These are phyloP conservation scores for Esperia sulphurella DNA, from an alignment of 2,888 invertebrate genomes.

Conservation along the genomic window DNA sequence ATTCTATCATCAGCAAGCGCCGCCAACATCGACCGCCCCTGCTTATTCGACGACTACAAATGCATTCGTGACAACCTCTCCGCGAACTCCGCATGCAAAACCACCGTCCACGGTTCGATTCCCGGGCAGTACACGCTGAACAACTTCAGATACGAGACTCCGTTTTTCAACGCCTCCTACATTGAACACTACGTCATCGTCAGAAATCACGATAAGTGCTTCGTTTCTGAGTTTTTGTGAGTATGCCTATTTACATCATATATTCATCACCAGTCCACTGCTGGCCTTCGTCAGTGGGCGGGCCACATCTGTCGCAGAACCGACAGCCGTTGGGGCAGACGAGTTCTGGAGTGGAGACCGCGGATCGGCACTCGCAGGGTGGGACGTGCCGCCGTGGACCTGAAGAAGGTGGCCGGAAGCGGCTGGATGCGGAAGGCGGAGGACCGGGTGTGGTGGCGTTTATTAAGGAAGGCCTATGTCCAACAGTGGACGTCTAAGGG, in stretches of 20 bases:
- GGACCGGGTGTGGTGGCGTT: too few relatives aligned
- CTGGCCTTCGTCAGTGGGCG: too few relatives aligned
- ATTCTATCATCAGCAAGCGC: background rate
- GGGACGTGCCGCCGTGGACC: too few relatives aligned
- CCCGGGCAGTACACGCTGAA: slow-evolving; percentile 27
- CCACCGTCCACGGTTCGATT: slow-evolving; percentile 25
- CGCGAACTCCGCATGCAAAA: slow-evolving; percentile 44
- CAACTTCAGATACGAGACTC: slow-evolving; percentile 37
- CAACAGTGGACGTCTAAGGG: too few relatives aligned
- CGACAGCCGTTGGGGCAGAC: too few relatives aligned
- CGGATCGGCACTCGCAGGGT: too few relatives aligned
- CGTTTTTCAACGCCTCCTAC: slow-evolving; percentile 53
- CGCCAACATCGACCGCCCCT: slow-evolving; percentile 35
- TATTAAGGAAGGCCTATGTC: too few relatives aligned
- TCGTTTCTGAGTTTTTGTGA: slow-evolving; percentile 55
- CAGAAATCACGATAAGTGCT: slow-evolving; percentile 46
- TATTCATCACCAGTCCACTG: too few relatives aligned
- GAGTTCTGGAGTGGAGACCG: too few relatives aligned
- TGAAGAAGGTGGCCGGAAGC: too few relatives aligned
- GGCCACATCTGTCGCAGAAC: too few relatives aligned
- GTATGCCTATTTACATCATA: slow-evolving; percentile 31
- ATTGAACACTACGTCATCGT: slow-evolving; percentile 40
- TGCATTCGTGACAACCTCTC: slow-evolving; percentile 47
- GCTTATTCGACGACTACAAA: slow-evolving; percentile 24
- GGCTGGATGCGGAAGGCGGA: too few relatives aligned